These are phyloP conservation scores for Luperina testacea DNA, from an alignment of 2,888 invertebrate genomes.

Conservation along the genomic window DNA sequence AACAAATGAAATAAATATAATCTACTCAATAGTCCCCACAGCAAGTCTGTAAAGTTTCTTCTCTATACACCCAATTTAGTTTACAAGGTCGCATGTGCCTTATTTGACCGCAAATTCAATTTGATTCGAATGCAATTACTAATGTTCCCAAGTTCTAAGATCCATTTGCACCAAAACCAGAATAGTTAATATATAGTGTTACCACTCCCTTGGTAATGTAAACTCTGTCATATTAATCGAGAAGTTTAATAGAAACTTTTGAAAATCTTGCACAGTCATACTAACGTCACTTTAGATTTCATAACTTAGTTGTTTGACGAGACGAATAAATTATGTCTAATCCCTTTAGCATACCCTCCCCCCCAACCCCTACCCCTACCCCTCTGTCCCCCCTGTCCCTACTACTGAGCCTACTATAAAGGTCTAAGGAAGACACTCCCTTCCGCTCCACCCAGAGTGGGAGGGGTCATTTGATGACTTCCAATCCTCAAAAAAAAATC, in stretches of 20 bases:
- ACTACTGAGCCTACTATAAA: too few species aligned
- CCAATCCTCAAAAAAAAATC: too few species aligned
- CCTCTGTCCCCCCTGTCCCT: too few species aligned
- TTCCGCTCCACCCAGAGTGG: too few species aligned
- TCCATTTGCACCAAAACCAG: constrained; percentile 40
- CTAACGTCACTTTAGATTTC: constrained; percentile 5
- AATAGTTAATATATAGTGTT: constrained; percentile 13
- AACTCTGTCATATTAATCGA: constrained; percentile 34
- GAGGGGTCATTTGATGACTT: too few species aligned
- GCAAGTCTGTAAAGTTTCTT: constrained; percentile 13
- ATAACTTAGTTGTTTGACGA: not conserved
- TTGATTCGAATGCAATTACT: constrained; percentile 56
- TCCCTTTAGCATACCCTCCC: too few species aligned
- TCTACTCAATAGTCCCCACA: not conserved
- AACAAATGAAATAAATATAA: not conserved
- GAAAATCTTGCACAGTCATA: constrained; percentile 4
- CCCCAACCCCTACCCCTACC: too few species aligned
- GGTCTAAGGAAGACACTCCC: too few species aligned
- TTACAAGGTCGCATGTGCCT: constrained; percentile 6
- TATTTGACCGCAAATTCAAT: constrained; percentile 42
- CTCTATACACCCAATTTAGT: constrained; percentile 16
- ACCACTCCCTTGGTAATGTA: constrained; percentile 20
- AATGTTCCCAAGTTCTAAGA: constrained; percentile 46
- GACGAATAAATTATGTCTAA: not conserved
- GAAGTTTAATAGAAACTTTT: constrained; percentile 25